Conservation (phyloP, 1,140 invertebrate genomes). For the Popillia japonica region DNA sequence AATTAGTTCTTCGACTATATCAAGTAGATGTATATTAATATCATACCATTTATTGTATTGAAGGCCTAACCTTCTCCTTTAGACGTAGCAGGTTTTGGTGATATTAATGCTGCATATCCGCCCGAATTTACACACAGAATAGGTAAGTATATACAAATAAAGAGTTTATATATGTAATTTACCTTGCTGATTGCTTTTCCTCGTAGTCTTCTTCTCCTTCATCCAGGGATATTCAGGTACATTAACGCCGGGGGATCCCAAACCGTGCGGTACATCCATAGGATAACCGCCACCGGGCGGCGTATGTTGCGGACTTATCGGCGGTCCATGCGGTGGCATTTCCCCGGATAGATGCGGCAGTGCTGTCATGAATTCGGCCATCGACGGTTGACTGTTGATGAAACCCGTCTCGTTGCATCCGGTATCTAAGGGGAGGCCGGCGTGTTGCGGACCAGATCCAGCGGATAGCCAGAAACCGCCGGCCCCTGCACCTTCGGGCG, state of each 20-base stretch:
- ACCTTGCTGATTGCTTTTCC: slow-evolving; percentile 91
- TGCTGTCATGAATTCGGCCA: slow-evolving; percentile 91
- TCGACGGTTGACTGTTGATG: slow-evolving; percentile 90
- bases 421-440: slow-evolving; percentile 51
- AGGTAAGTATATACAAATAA: too few species aligned
- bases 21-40: too few species aligned
- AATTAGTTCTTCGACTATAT: too few species aligned
- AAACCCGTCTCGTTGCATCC: slow-evolving; percentile 80
- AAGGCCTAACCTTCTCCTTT: too few species aligned
- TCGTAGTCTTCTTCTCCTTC: slow-evolving; percentile 96
- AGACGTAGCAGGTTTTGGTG: not conserved
- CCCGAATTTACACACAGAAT: not conserved
- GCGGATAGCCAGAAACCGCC: slow-evolving; percentile 58
- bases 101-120: slow-evolving; percentile 24
- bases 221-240: slow-evolving; percentile 96
- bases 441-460: slow-evolving; percentile 55
- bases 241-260: slow-evolving; percentile 72
- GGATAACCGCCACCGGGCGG: slow-evolving; percentile 65
- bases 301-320: slow-evolving; percentile 65
- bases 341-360: slow-evolving; percentile 74
- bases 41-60: too few species aligned
- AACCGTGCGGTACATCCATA: slow-evolving; percentile 71
- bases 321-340: slow-evolving; percentile 62
- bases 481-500: slow-evolving; percentile 54
- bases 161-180: slow-evolving; percentile 42